Percentiles rank a stretch among this genome's conserved stretches.
Evolutionary conservation across 2,797 vertebrate species (phyloP).

Genomic region (Acanthurus tractus): DNA sequence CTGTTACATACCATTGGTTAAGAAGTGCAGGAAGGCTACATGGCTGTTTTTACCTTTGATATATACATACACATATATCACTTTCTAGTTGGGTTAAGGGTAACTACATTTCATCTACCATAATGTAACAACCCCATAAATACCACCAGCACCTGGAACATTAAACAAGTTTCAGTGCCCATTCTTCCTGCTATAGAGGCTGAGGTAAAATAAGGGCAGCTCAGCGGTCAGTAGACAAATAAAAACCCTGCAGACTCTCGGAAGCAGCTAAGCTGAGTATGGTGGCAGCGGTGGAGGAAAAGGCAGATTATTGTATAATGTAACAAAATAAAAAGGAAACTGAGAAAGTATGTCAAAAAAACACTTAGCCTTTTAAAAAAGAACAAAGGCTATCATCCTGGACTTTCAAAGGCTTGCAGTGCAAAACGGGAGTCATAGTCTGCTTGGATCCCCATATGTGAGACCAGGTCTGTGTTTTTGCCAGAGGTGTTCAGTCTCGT

Average conservation of each 20-base stretch:
- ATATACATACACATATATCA: no score
- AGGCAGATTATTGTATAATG: background rate
- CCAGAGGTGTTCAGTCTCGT: slow-evolving; percentile 70
- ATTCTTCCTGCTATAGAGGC: no score
- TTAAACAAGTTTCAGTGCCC: no score
- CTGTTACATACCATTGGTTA: no score
- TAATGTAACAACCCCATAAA: no score
- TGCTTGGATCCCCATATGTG: slow-evolving; percentile 39
- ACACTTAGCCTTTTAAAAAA: slow-evolving; percentile 10
- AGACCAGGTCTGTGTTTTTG: slow-evolving; percentile 65
- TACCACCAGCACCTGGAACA: no score
- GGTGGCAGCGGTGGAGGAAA: background rate
- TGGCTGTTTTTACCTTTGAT: no score
- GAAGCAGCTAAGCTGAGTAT: background rate
- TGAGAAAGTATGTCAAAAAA: slow-evolving; percentile 4
- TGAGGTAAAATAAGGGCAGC: background rate
- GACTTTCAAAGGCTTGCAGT: slow-evolving; percentile 37
- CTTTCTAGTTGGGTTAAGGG: no score
- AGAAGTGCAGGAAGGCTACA: no score
- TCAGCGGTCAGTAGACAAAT: background rate
- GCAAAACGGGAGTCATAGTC: slow-evolving; percentile 28
- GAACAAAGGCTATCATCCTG: slow-evolving; percentile 50
- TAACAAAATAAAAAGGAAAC: background rate
- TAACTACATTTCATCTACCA: no score
- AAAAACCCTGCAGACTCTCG: slow-evolving; percentile 18